Base-by-base conservation (phyloP, 2,113 vertebrate genomes). In the Phaethornis superciliosus region DNA sequence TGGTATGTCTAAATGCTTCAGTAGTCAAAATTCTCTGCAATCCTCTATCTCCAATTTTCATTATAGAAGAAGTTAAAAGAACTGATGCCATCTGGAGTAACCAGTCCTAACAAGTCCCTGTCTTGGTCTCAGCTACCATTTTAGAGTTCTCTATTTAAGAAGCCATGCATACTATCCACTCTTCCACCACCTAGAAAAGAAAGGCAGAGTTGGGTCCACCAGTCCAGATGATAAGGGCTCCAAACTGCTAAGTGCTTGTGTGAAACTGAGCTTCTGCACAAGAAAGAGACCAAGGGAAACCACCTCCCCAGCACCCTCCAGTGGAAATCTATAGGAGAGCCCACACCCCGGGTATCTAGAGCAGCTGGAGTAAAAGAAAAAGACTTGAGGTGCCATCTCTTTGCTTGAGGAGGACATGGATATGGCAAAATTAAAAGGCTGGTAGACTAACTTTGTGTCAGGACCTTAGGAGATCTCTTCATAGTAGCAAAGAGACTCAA, bases 191-290 rank as follows among this genome's bases (percentile, higher is more conserved):
- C 37, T 26, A 14, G 26, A 63, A 68, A 81, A 21, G 5, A 21
- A 23, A 55, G 42, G 8, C 17, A 35, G 58, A 47, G 28, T 17
- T 59, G 23, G 40, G 55, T 10, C 28, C 15, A 5, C 23, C 20
- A 11, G 5, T 28, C 52, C 30, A 2, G 3, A 10, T 0, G 6
- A 49, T 58, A 63, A 1, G 0, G 46, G 55, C 33, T 64, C 51
- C 28, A 47, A 30, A 33, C 32, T 23, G 80, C 23, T 7, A 44
- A 64, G 46, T 6, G 52, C 56, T 17, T 1, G 0, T 3, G 10
- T 24, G 65, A 67, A 65, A 46, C 0, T 8, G 27, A 79, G 51
- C 46, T 90, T 49, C 23, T 21, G 33, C 11, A 16, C 20, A 27
- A 19, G 0, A 1, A 26, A 82, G 55, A 49, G 15, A 23, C 28